A percentile compares a stretch with the other conserved stretches of the same genome.
Evolutionary conservation across 1,140 invertebrate species (phyloP).

Genomic region (Zaprionus ornatus): DNA sequence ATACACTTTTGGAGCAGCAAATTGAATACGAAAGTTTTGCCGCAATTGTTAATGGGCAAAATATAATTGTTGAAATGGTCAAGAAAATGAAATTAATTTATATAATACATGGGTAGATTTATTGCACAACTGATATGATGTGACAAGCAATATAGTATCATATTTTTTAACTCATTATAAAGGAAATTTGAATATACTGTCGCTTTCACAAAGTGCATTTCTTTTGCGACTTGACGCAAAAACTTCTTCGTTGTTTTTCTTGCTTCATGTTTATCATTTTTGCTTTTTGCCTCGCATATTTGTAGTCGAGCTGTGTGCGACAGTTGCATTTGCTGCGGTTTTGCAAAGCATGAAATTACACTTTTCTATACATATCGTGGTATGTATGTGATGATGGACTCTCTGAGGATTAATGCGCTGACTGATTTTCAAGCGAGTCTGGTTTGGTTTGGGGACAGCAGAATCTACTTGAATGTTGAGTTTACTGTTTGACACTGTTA

Average conservation of each 20-base stretch:
- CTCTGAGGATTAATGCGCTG: not conserved
- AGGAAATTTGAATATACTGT: no score
- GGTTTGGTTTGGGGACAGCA: not conserved
- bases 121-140: not conserved
- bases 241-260: no score
- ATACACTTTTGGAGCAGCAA: not conserved
- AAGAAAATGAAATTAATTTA: not conserved
- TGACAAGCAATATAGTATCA: no score
- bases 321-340: slow-evolving; percentile 65
- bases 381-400: not conserved
- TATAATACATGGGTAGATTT: not conserved
- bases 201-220: no score
- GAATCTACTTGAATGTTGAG: not conserved
- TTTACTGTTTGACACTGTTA: not conserved
- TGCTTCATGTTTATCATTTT: not conserved
- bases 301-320: slow-evolving; percentile 1
- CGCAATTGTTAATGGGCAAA: slow-evolving; percentile 1
- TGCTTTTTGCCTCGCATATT: slow-evolving; percentile 1
- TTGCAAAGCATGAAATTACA: slow-evolving; percentile 48
- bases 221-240: no score
- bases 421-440: not conserved
- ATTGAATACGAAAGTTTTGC: slow-evolving; percentile 2
- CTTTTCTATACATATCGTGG: slow-evolving; percentile 1
- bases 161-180: no score
- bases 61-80: not conserved